A percentile compares a stretch with the other conserved stretches of the same genome.
Conservation (phyloP, 2,797 vertebrate genomes). For the Amniataba percoides region DNA sequence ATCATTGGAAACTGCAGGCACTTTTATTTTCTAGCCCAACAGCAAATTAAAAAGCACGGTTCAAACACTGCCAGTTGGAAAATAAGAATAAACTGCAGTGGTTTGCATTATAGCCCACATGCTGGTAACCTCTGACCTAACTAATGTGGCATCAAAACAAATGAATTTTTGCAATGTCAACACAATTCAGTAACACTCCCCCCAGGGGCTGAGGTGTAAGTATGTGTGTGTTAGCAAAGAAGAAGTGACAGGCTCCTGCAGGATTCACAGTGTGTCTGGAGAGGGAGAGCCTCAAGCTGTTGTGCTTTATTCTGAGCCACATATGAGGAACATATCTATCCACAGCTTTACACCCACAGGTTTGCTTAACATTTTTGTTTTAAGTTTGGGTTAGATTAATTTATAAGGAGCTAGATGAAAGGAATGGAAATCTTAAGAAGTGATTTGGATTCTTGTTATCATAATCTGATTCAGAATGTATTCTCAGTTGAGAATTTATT, state of each 20-base stretch:
- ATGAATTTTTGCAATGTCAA: slow-evolving; percentile 40
- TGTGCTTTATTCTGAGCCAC: slow-evolving; percentile 43
- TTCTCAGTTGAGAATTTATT: not conserved
- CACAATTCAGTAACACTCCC: not conserved
- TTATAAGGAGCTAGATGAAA: not conserved
- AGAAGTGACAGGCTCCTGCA: slow-evolving; percentile 25
- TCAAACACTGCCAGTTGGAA: not conserved
- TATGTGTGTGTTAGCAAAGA: slow-evolving; percentile 27
- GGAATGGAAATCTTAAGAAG: not conserved
- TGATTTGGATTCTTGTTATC: not conserved
- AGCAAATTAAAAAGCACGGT: not conserved
- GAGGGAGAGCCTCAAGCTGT: slow-evolving; percentile 37
- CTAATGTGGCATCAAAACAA: slow-evolving; percentile 31
- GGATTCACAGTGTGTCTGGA: slow-evolving; percentile 14
- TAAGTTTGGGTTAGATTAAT: not conserved
- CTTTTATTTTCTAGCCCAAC: not conserved
- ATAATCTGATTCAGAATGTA: not conserved
- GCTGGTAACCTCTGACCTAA: not conserved
- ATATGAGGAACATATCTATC: slow-evolving; percentile 6
- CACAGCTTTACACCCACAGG: slow-evolving; percentile 32
- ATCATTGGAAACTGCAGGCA: no score
- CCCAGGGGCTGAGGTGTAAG: not conserved
- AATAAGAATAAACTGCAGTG: not conserved
- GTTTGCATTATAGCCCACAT: not conserved
- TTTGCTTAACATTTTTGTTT: no score